These are phyloP conservation scores for Drosophila guanche DNA, from an alignment of 1,140 invertebrate genomes.

Conservation along the genomic window DNA sequence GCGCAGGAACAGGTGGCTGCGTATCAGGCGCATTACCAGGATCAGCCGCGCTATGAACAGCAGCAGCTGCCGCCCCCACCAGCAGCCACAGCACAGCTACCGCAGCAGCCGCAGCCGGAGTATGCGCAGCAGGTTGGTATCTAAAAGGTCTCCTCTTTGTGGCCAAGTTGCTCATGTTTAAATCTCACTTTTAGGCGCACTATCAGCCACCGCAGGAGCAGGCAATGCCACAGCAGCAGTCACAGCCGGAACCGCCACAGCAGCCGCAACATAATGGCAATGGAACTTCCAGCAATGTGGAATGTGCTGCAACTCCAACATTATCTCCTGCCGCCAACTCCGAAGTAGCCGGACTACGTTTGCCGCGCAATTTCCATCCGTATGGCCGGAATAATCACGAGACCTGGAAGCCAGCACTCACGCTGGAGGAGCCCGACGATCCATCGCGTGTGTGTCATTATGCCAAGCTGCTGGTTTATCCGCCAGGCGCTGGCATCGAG, in stretches of 20 bases:
- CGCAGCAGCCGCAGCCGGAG: conserved; percentile 14
- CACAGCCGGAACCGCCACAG: conserved; percentile 7
- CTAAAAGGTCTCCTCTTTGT: too few relatives aligned
- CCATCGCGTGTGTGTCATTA: conserved; percentile 75
- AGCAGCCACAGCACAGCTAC: neutral
- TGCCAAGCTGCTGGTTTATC: conserved; percentile 77
- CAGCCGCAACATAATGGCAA: conserved; percentile 35
- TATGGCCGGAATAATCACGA: conserved; percentile 80
- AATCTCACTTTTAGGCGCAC: conserved; percentile 1
- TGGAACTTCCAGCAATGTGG: conserved; percentile 27
- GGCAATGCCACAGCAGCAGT: conserved; percentile 10
- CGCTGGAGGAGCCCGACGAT: conserved; percentile 80
- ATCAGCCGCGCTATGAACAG: conserved; percentile 30
- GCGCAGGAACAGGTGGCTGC: conserved; percentile 32
- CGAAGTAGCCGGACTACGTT: conserved; percentile 53
- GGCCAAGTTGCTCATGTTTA: too few relatives aligned
- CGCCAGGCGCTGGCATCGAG: conserved; percentile 62
- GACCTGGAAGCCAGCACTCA: conserved; percentile 79
- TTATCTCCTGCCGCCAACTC: neutral
- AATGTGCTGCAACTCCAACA: neutral
- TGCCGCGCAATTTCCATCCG: conserved; percentile 73
- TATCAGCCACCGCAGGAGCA: conserved; percentile 9
- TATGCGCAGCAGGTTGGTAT: conserved; percentile 32
- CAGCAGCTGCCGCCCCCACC: conserved; percentile 12
- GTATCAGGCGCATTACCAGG: conserved; percentile 45